A percentile compares a stretch with the other conserved stretches of the same genome.
Evolutionary conservation across 2,113 vertebrate genomes (phyloP).

Genomic region (Elephas maximus): DNA sequence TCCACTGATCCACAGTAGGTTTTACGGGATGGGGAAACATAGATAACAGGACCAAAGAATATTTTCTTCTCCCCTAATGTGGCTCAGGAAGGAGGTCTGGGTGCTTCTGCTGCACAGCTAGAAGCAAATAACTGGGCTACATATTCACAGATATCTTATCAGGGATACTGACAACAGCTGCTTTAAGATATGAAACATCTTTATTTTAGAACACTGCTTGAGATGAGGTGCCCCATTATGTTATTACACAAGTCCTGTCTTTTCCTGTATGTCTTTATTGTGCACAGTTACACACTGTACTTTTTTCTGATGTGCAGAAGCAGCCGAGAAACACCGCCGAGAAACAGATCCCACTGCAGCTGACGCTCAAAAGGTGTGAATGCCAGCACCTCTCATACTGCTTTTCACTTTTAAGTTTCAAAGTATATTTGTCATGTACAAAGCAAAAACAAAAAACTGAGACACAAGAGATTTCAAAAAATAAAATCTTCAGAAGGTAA

Average conservation of each 20-base stretch:
- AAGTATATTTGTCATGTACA: neutral
- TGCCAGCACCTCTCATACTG: neutral
- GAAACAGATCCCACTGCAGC: neutral
- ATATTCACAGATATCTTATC: neutral
- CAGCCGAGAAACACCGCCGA: neutral
- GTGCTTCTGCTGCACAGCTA: neutral
- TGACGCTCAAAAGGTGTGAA: neutral
- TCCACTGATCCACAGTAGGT: neutral
- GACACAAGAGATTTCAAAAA: neutral
- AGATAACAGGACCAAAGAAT: neutral
- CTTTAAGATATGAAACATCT: neutral
- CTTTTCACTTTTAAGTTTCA: neutral
- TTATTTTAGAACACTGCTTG: neutral
- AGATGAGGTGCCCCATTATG: neutral
- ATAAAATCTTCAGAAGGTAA: neutral
- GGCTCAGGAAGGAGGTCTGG: neutral
- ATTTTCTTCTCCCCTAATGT: neutral
- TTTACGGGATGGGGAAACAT: neutral
- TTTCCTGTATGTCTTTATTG: neutral
- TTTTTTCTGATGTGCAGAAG: neutral
- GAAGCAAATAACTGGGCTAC: neutral
- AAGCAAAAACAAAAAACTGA: slow-evolving; percentile 40
- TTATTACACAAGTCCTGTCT: neutral
- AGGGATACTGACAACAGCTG: neutral
- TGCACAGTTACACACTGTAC: neutral